Percentiles rank a stretch among this genome's conserved stretches.
Evolutionary conservation across 2,888 invertebrate species (phyloP).

Genomic region (Drosophila paracracens): DNA sequence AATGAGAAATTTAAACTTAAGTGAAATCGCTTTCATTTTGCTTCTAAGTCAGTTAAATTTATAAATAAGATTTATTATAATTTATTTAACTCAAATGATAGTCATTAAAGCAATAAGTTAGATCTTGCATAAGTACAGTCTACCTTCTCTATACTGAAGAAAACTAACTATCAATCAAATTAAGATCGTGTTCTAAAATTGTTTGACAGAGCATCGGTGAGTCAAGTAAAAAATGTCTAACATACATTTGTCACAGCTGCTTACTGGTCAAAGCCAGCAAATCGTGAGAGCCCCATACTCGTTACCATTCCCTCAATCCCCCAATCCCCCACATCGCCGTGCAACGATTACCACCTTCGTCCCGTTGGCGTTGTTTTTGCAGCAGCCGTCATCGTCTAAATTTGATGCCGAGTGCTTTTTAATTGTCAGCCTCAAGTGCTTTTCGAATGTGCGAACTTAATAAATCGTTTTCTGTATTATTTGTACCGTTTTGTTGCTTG

Average conservation of each 20-base stretch:
- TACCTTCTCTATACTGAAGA: not conserved
- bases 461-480: conserved; percentile 67
- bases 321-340: no score
- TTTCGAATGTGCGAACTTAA: conserved; percentile 77
- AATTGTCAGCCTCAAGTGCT: conserved; percentile 78
- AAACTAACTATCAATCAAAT: not conserved
- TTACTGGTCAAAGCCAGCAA: conserved; percentile 27
- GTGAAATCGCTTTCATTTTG: not conserved
- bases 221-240: not conserved
- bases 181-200: not conserved
- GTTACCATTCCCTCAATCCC: not conserved
- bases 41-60: no score
- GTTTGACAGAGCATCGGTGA: conserved; percentile 15
- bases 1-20: not conserved
- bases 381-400: conserved; percentile 32
- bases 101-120: not conserved
- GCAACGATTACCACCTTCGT: not conserved
- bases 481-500: conserved; percentile 31
- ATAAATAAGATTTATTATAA: not conserved
- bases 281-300: conserved; percentile 1
- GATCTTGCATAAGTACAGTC: not conserved
- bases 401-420: conserved; percentile 71
- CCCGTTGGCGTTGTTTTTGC: not conserved
- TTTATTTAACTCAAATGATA: not conserved
- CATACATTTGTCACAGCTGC: conserved; percentile 2